Percentiles rank a stretch among this genome's conserved stretches.
phyloP scores from a whole-genome alignment of 2,113 vertebrate genomes.

The Psittacula cyanocephala region DNA sequence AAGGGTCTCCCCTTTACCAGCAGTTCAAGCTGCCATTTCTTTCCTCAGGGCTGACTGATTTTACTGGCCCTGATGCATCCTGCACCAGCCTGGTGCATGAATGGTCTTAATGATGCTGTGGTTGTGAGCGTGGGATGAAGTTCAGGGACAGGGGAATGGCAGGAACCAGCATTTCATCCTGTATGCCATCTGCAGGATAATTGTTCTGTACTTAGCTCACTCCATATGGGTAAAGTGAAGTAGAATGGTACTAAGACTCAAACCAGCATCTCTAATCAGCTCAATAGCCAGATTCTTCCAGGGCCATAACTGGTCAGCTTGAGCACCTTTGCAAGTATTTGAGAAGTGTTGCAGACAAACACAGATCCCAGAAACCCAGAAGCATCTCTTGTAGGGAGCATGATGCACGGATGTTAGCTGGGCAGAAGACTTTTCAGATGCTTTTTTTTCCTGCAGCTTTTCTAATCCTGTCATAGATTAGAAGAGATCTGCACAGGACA shows the following conservation, averaged over 20 bases:
- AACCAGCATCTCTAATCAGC: neutral
- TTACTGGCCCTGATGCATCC: neutral
- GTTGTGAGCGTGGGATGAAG: neutral
- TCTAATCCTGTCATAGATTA: neutral
- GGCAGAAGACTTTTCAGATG: neutral
- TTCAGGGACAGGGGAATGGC: neutral
- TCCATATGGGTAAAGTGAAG: neutral
- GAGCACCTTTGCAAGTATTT: neutral
- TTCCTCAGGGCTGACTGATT: neutral
- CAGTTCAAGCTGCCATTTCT: neutral
- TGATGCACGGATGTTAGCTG: neutral
- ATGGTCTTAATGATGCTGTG: neutral
- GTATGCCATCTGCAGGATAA: neutral
- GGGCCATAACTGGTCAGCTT: neutral
- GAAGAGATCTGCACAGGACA: neutral
- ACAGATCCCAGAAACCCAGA: neutral
- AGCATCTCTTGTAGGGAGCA: neutral
- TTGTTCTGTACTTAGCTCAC: neutral
- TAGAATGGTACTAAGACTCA: neutral
- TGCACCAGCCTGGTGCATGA: neutral
- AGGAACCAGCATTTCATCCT: neutral
- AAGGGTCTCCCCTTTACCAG: neutral
- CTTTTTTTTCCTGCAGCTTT: neutral
- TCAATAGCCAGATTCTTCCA: neutral
- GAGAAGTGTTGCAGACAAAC: neutral